Evolutionary conservation across 2,888 invertebrate species (phyloP).

Genomic region (Zaprionus lineosus): DNA sequence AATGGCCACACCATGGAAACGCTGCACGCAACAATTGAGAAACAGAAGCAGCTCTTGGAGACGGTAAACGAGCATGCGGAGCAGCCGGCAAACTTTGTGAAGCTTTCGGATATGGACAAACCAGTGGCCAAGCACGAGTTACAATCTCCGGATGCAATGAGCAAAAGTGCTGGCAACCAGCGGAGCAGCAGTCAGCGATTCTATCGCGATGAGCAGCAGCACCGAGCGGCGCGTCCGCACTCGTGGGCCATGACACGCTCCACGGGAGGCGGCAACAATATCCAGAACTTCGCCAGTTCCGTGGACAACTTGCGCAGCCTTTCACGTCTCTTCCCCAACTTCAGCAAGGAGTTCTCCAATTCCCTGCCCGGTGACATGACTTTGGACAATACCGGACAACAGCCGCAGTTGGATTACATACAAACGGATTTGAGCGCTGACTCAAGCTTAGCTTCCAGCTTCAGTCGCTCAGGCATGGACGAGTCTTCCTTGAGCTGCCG

Average conservation of each 20-base stretch:
- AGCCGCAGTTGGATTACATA: slow-evolving; percentile 82
- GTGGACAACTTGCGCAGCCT: slow-evolving; percentile 85
- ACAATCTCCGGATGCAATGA: slow-evolving; percentile 80
- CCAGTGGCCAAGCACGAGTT: slow-evolving; percentile 84
- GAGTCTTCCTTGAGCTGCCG: slow-evolving; percentile 83
- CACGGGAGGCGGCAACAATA: slow-evolving; percentile 83
- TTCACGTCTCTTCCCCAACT: slow-evolving; percentile 86
- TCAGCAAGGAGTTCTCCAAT: slow-evolving; percentile 83
- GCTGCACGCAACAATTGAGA: slow-evolving; percentile 80
- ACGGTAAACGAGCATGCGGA: slow-evolving; percentile 81
- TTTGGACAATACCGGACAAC: slow-evolving; percentile 63
- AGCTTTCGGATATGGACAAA: slow-evolving; percentile 91
- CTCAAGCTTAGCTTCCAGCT: slow-evolving; percentile 85
- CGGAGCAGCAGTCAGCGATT: slow-evolving; percentile 75
- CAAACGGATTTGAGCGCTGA: slow-evolving; percentile 84
- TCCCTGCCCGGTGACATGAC: slow-evolving; percentile 82
- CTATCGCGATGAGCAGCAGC: slow-evolving; percentile 77
- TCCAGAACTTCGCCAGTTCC: slow-evolving; percentile 84
- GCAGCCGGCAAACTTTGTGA: slow-evolving; percentile 85
- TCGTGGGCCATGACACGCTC: slow-evolving; percentile 85
- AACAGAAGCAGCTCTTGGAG: slow-evolving; percentile 82
- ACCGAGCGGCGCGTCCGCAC: slow-evolving; percentile 82
- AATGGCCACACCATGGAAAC: slow-evolving; percentile 80
- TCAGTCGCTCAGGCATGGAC: slow-evolving; percentile 85
- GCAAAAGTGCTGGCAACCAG: slow-evolving; percentile 82